Base-by-base conservation (phyloP, 1,140 invertebrate genomes). In the Drosophila sechellia region DNA sequence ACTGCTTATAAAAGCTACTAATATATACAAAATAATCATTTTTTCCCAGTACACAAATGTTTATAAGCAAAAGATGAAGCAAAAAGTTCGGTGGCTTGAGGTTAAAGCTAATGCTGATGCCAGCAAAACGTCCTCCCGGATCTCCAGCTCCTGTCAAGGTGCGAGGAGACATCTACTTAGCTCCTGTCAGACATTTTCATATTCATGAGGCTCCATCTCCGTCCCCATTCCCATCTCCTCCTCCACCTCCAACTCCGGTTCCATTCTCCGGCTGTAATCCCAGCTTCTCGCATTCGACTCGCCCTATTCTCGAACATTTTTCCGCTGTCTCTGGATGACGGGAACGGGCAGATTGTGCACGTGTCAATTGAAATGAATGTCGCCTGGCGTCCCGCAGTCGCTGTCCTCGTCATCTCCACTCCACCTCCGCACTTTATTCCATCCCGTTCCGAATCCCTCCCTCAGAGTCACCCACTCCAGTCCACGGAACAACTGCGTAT, bases 341-440 rank as follows among this genome's bases (percentile, higher is more conserved):
- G 22, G 27, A 25, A 46, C 48, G 37, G 71, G 58, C 70, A 74
- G 50, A 50, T 52, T 74, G 71, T 74, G 71, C 71, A 74, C 70
- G 70, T 74, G 71, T 74, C 71, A 74, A 74, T 86, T 86, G 81
- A 86, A 86, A 86, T 86, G 81, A 86, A 83, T 87, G 81, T 86
- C 83, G 83, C 81, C 84, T 52, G 83, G 73, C 83, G 64, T 87
- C 83, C 81, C 83, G 61, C 79, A 64, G 81, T 78, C 81, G 60
- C 60, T 73, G 46, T 78, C 72, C 53, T 66, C 75, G 40, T 64
- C 56, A 42, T 43, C 59, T 46, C 49, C 27, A 45, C 59, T 37
- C 25, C 45, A 15, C 37, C 27, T 27, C 6, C 27, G 20, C 20
- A 22, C 20, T 22, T 6, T 4, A 6, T 31, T 39, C 37, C 37